phyloP scores from a whole-genome alignment of 2,797 vertebrate genomes.

The Pseudomugil gertrudae region DNA sequence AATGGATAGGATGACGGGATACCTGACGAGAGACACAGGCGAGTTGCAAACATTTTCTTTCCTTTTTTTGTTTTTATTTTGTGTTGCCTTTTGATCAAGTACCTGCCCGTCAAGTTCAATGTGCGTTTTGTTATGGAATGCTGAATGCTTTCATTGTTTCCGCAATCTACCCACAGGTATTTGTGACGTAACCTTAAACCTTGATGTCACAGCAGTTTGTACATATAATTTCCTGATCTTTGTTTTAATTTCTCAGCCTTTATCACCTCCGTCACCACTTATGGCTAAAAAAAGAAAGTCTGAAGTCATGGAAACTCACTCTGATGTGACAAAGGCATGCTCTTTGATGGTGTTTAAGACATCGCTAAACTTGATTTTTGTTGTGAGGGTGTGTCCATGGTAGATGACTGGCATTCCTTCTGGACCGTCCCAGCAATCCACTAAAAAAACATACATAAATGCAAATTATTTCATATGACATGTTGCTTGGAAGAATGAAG shows the following conservation, averaged over 20 bases:
- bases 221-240: not conserved
- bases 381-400: constrained; percentile 97
- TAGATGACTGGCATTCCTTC: constrained; percentile 99
- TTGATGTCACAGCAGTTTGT: constrained; percentile 17
- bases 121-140: too few relatives aligned
- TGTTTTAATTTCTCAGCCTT: constrained; percentile 5
- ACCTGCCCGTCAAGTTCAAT: too few relatives aligned
- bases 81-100: too few relatives aligned
- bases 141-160: too few relatives aligned
- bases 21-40: constrained; percentile 76
- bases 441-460: constrained; percentile 69
- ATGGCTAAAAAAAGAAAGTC: not conserved
- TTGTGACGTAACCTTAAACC: too few relatives aligned
- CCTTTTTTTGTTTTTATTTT: too few relatives aligned
- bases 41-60: not conserved
- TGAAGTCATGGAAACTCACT: constrained; percentile 84
- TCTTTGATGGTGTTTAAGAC: constrained; percentile 97
- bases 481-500: not conserved
- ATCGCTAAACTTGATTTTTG: constrained; percentile 97
- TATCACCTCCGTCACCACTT: not conserved
- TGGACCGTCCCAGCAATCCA: constrained; percentile 99
- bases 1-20: constrained; percentile 94
- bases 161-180: too few relatives aligned
- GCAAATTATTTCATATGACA: not conserved
- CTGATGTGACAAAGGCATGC: constrained; percentile 95